Percentiles rank a stretch among this genome's conserved stretches.
Conservation (phyloP, 2,888 invertebrate species). For the Cepaea hortensis region DNA sequence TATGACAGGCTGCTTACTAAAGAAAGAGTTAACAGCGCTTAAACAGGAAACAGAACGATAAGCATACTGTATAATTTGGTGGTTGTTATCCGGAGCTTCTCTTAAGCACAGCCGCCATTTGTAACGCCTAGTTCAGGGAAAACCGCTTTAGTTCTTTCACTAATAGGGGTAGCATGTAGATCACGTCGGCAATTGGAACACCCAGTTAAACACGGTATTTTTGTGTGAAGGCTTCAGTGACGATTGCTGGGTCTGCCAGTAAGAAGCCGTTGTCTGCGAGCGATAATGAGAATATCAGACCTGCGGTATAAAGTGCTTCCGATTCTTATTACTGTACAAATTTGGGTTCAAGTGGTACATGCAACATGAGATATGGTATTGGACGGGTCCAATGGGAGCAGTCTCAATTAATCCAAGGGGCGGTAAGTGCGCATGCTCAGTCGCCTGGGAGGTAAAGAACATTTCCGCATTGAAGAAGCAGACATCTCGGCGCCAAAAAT, state of each 20-base stretch:
- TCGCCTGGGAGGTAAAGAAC: slow-evolving; percentile 31
- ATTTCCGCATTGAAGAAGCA: slow-evolving; percentile 16
- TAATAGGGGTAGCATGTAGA: not conserved
- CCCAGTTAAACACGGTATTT: too few species aligned
- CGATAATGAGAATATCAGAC: slow-evolving; percentile 40
- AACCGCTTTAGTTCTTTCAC: not conserved
- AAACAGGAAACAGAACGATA: too few species aligned
- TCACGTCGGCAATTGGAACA: too few species aligned
- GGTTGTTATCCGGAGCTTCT: too few species aligned
- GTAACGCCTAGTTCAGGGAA: not conserved
- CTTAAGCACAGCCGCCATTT: too few species aligned
- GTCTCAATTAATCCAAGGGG: slow-evolving; percentile 39
- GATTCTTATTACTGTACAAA: slow-evolving; percentile 19
- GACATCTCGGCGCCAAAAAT: slow-evolving; percentile 35
- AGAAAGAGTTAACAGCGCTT: too few species aligned
- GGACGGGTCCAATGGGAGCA: slow-evolving; percentile 27
- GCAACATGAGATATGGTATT: slow-evolving; percentile 30
- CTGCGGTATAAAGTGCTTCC: slow-evolving; percentile 20
- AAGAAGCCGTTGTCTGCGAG: not conserved
- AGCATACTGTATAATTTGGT: too few species aligned
- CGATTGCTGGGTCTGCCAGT: too few species aligned
- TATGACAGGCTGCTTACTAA: too few species aligned
- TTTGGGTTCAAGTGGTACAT: slow-evolving; percentile 21
- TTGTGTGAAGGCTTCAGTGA: too few species aligned
- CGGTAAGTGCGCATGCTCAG: slow-evolving; percentile 34